These are phyloP conservation scores for Zygothrica quintamaculata DNA, from an alignment of 2,888 invertebrate species.

Conservation along the genomic window DNA sequence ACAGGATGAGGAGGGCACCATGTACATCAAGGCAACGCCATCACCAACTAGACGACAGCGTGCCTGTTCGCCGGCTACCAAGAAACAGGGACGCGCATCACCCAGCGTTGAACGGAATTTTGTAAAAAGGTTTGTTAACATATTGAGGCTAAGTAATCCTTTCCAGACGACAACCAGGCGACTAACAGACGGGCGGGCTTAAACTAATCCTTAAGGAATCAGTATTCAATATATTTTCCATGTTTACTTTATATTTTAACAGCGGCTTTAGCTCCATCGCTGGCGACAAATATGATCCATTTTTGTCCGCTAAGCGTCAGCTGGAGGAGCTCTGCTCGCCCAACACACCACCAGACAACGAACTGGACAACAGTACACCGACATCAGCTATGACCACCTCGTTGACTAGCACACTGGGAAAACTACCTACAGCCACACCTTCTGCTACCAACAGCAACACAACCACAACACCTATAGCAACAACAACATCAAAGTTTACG, in stretches of 20 bases:
- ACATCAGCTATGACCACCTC: constrained; percentile 74
- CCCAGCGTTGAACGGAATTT: constrained; percentile 6
- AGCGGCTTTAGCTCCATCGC: constrained; percentile 70
- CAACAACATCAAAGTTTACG: constrained; percentile 30
- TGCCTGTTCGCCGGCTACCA: constrained; percentile 14
- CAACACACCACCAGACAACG: constrained; percentile 83
- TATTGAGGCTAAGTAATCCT: not conserved
- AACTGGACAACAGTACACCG: constrained; percentile 23
- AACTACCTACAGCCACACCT: constrained; percentile 32
- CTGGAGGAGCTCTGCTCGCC: constrained; percentile 91
- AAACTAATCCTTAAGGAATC: not conserved
- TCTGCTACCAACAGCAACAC: constrained; percentile 33
- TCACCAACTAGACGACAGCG: constrained; percentile 16
- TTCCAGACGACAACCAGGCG: constrained; percentile 60
- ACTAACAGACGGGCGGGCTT: constrained; percentile 46
- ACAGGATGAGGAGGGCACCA: constrained; percentile 58
- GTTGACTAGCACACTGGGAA: constrained; percentile 52
- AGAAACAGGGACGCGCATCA: constrained; percentile 6
- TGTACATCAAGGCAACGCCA: constrained; percentile 64
- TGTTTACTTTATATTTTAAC: constrained; percentile 10
- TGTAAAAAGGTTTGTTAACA: constrained; percentile 72
- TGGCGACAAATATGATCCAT: constrained; percentile 89
- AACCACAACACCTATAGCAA: constrained; percentile 24
- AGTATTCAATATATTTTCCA: not conserved
- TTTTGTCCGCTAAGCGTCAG: constrained; percentile 91